Evolutionary conservation across 2,113 vertebrate species (phyloP), one percentile per base, ranked within the genome.

Genomic region (Xyliphius kryptos): DNA sequence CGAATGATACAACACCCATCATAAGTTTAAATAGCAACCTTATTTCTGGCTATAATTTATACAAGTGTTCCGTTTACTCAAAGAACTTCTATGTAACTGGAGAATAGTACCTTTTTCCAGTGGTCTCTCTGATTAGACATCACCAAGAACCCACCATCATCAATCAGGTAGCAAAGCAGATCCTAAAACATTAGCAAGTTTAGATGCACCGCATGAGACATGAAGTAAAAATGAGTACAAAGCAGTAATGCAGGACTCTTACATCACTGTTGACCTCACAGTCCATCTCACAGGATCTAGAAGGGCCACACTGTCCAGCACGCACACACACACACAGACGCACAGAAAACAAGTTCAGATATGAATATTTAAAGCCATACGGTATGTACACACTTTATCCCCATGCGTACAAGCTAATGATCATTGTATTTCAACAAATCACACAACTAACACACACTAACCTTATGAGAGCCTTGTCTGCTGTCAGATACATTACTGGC

Each of bases 51-150:
- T n/a, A n/a, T n/a, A n/a, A n/a, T n/a, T n/a, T n/a, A n/a, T n/a
- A n/a, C n/a, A n/a, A n/a, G n/a, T n/a, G n/a, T n/a, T n/a, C n/a
- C n/a, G n/a, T 26, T 26, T 26, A 46, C 5, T n/a, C 12, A 46
- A n/a, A 46, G n/a, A 46, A 46, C 1, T 14, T 3, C 43, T 46
- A n/a, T 26, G 12, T n/a, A n/a, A n/a, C 3, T 3, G 4, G 41
- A 50, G 19, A 20, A 10, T 17, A 5, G 26, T 72, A 97, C 96
- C 91, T 96, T 94, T 79, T 90, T 91, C 91, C 91, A 96, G 66
- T 97, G 92, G 71, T 97, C 93, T 68, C 92, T 91, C 82, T 99
- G 95, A 80, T 99, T 99, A 70, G 96, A 98, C 81, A 99, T 92
- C 56, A 99, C 91, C 79, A 99, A 85, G 80, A 98, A 99, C 9